Evolutionary conservation across 2,113 vertebrate species (phyloP), one percentile per base, ranked within the genome.

Genomic region (Callospermophilus lateralis): DNA sequence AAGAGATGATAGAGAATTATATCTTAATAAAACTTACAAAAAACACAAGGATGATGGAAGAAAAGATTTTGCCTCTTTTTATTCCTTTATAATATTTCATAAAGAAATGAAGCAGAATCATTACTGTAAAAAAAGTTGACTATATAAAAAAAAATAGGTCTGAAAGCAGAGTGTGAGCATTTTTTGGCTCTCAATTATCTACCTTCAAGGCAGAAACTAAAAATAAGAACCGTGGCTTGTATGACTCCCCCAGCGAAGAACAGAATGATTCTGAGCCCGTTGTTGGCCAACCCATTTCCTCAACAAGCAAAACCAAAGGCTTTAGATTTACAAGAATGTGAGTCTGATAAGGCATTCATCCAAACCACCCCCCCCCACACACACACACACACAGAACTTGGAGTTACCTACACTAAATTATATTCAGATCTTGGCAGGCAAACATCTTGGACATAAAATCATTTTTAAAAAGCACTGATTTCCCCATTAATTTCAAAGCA

Each of bases 401-500:
- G 39, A 94, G n/a, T 53, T 89, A 95, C 92, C 78, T 96, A 96
- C 85, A 37, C 53, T 92, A 87, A 84, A 79, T 96, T 79, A 96
- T 95, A 92, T 95, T 97, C 96, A 96, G 65, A 67, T 97, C 98
- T 96, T 98, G 97, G 95, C 89, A 98, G 90, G 96, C 95, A 98
- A 98, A 97, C 70, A 83, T 96, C 77, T 97, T 97, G 92, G 73
- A 88, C 98, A 96, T 83, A 97, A 97, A 98, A 93, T 81, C 79
- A 30, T 84, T 97, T 97, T 70, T 92, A 84, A 96, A 96, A 97
- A 97, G 72, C 55, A 94, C 6, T 97, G 97, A 77, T 96, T 98
- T 98, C 97, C 90, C 94, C 84, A 95, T 97, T 19, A 93, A 98
- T 97, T 93, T 95, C 63, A 86, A 97, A 96, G 90, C 94, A 98